Evolutionary conservation across 2,888 invertebrate genomes (phyloP), one percentile per base, ranked within the genome.

Genomic region (Catotricha subobsoleta): DNA sequence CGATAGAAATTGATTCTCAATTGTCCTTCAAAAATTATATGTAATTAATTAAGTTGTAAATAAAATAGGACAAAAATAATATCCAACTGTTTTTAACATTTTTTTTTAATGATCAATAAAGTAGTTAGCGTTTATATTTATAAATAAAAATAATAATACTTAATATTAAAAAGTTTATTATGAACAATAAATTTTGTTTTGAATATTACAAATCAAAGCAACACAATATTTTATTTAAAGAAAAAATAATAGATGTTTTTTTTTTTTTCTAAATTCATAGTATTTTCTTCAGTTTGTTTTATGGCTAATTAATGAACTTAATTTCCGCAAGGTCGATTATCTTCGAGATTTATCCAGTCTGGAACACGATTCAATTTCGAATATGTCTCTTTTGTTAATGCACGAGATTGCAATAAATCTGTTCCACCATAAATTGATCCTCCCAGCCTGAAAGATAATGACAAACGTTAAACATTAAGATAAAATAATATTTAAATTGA

Each of bases 351-450:
- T 31, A 74, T 71, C 91, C 91, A 91, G 65, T 91, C 90, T 3
- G 82, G 81, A 40, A 91, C 69, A 43, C 74, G 65, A 34, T 72
- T 72, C 44, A 67, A 65, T 51, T 74, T 73, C 44, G 76, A 63
- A 65, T 80, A 92, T 40, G 65, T 66, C 52, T 92, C 91, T 48
- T 80, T 75, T 0, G 76, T 68, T 33, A 86, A 57, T 10, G 80
- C 81, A 34, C 80, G 71, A 42, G 73, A 69, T 27, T 71, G 68
- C 25, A 84, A 63, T 44, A 80, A 69, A 53, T 82, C 81, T 2
- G 82, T 76, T 27, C 79, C 74, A 35, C 82, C 81, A 56, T 81
- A 79, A 48, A 86, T 72, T 8, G 83, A 75, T 41, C 77, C 81
- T 58, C 92, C 91, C 21, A 86, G 64, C 91, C 34, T 34, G 12